These are phyloP conservation scores for Neocrepidodera transversa DNA, from an alignment of 2,888 invertebrate genomes.

Conservation along the genomic window DNA sequence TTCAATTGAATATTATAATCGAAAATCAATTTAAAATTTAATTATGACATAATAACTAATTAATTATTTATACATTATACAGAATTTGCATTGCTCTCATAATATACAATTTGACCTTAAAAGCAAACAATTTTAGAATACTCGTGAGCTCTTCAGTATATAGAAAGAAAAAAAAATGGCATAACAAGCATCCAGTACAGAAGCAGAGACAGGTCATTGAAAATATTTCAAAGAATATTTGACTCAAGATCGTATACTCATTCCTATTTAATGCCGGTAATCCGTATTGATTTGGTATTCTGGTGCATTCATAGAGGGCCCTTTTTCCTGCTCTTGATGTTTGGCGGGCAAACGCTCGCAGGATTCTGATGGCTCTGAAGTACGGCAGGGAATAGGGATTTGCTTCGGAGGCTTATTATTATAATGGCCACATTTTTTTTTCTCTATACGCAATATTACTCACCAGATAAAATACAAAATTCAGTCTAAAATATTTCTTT, in stretches of 20 bases:
- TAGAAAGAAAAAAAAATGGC: conserved; percentile 10
- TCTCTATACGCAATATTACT: conserved; percentile 16
- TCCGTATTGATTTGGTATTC: conserved; percentile 52
- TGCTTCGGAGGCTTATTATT: conserved; percentile 36
- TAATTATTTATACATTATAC: too few relatives aligned
- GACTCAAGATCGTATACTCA: conserved; percentile 49
- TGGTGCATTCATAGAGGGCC: conserved; percentile 42
- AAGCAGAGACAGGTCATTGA: conserved; percentile 42
- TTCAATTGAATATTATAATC: neutral
- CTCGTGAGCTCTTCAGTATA: neutral
- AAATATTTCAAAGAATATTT: conserved; percentile 50
- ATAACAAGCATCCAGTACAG: conserved; percentile 13
- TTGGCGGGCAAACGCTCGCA: conserved; percentile 31
- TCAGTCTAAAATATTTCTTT: too few relatives aligned
- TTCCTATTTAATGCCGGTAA: conserved; percentile 54
- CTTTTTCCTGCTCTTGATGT: conserved; percentile 30
- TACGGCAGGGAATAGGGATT: conserved; percentile 37
- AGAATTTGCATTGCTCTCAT: too few relatives aligned
- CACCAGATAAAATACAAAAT: too few relatives aligned
- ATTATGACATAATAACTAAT: too few relatives aligned
- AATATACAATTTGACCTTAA: too few relatives aligned
- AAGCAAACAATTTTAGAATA: conserved; percentile 2
- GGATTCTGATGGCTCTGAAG: conserved; percentile 36
- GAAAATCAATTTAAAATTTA: too few relatives aligned
- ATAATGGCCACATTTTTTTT: conserved; percentile 31